Base-by-base conservation (phyloP, 2,797 vertebrate genomes). In the Dipus sagitta region DNA sequence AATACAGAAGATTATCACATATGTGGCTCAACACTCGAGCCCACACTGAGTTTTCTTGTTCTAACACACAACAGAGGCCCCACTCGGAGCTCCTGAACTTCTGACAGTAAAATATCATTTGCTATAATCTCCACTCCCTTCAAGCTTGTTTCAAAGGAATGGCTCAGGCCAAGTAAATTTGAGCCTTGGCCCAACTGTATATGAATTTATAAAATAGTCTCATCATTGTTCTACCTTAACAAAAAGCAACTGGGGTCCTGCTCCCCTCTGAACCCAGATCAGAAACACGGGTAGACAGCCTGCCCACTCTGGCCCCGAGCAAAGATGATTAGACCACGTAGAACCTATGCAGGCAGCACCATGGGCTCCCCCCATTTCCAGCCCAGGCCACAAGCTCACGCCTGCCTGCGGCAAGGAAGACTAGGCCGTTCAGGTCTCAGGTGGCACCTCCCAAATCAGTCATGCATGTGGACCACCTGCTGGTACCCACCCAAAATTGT, bases 161-260 rank as follows among this genome's bases (percentile, higher is more conserved):
- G 89, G 6, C 8, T 78, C 28, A 38, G 70, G 42, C 28, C 70
- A 91, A 62, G 0, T 0, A 10, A 78, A 82, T 91, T 75, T 38
- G 32, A 90, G 38, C 4, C 6, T 81, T 68, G 24, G 28, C 8
- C 5, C 11, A 90, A 64, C 5, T 20, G 2, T 13, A 58, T 58
- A 79, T 64, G 11, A 83, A 93, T 42, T 70, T 20, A 47, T 47
- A 3, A 52, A 47, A 18, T 15, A 84, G 30, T 60, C 26, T 86
- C 52, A 75, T 68, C 62, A 67, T 60, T 60, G 79, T 58, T 79
- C 9, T 93, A 79, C 28, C 91, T 94, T 80, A 80, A 95, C 3
- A 79, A 78, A 87, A 15, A 18, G 10, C 3, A 58, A 17, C 15
- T 58, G 54, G 54, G 54, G 54, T 58, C 54, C 13, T 17, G 17